A percentile compares a stretch with the other conserved stretches of the same genome.
Evolutionary conservation across 2,113 vertebrate species (phyloP).

Genomic region (Hippotragus niger): DNA sequence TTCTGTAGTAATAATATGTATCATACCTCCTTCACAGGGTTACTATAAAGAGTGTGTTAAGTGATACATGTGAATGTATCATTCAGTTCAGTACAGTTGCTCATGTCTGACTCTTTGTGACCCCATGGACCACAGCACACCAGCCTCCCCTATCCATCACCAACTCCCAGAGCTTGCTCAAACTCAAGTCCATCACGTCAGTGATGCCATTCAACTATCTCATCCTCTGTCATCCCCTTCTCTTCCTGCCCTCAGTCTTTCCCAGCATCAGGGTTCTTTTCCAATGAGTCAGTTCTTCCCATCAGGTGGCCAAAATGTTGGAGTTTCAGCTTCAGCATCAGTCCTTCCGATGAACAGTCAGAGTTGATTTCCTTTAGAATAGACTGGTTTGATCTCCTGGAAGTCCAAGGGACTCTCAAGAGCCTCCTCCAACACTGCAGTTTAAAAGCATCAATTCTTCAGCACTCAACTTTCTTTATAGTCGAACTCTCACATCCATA

Average conservation of each 20-base stretch:
- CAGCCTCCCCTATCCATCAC: neutral
- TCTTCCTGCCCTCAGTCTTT: neutral
- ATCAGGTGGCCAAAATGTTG: neutral
- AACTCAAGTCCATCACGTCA: neutral
- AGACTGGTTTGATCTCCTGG: neutral
- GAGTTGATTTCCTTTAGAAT: neutral
- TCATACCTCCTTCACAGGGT: neutral
- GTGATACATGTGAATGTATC: neutral
- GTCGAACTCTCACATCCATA: neutral
- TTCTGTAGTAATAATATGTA: neutral
- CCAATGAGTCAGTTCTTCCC: neutral
- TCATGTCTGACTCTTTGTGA: neutral
- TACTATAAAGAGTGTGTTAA: neutral
- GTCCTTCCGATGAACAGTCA: neutral
- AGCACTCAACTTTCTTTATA: neutral
- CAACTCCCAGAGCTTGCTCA: neutral
- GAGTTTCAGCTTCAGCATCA: neutral
- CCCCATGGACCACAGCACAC: neutral
- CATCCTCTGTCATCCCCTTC: neutral
- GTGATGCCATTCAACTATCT: neutral
- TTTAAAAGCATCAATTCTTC: neutral
- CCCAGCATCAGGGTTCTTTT: neutral
- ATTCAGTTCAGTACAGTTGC: neutral
- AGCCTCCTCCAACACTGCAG: neutral
- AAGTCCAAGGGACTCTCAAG: neutral